Evolutionary conservation across 2,888 invertebrate genomes (phyloP).

Genomic region (Rhynchonema sp.): DNA sequence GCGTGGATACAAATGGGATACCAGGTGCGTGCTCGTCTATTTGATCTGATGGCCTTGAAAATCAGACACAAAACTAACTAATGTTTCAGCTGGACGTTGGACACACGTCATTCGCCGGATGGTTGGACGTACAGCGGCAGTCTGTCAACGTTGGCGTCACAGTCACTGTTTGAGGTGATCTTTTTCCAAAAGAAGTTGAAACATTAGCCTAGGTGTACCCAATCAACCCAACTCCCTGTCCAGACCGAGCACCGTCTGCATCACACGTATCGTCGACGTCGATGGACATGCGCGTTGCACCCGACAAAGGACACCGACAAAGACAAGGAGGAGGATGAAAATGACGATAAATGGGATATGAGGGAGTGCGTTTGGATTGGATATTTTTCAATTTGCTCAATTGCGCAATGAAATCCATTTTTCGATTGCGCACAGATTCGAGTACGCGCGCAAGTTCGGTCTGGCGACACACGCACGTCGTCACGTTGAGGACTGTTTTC

Average conservation of each 20-base stretch:
- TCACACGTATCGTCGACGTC: not conserved
- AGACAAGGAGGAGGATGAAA: too few species aligned
- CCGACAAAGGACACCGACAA: too few species aligned
- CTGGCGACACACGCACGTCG: slow-evolving; percentile 12
- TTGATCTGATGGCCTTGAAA: too few species aligned
- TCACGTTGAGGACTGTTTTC: slow-evolving; percentile 9
- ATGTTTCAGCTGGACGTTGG: not conserved
- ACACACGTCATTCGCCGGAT: not conserved
- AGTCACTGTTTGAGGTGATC: too few species aligned
- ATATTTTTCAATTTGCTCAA: too few species aligned
- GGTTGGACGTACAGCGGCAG: not conserved
- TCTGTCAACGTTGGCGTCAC: not conserved
- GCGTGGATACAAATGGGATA: too few species aligned
- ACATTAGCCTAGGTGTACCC: too few species aligned
- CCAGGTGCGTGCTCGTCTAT: too few species aligned
- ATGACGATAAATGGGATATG: not conserved
- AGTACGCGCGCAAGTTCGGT: slow-evolving; percentile 12
- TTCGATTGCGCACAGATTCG: not conserved
- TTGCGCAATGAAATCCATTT: not conserved
- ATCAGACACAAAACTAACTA: too few species aligned
- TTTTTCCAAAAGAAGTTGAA: too few species aligned
- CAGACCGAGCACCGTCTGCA: not conserved
- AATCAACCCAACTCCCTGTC: too few species aligned
- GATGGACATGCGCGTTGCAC: not conserved
- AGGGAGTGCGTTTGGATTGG: not conserved